A percentile compares a stretch with the other conserved stretches of the same genome.
Conservation (phyloP, 2,888 invertebrate species). For the Eupithecia dodoneata region DNA sequence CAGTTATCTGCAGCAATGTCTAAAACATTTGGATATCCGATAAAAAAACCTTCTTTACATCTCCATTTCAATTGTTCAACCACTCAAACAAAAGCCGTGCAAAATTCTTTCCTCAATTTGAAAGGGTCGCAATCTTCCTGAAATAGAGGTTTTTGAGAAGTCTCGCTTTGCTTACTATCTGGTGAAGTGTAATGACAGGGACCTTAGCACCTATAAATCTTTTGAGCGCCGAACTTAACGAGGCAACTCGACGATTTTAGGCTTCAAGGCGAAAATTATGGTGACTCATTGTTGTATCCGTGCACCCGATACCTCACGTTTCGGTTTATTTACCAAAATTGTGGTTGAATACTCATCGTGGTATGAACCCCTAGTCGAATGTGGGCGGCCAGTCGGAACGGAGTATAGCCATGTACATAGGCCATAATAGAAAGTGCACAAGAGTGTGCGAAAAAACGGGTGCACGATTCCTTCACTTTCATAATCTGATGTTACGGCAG, state of each 20-base stretch:
- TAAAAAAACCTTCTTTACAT: constrained; percentile 22
- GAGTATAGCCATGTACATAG: background rate
- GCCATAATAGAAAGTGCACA: background rate
- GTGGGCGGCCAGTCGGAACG: background rate
- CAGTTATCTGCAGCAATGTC: constrained; percentile 8
- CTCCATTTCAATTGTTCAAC: constrained; percentile 37
- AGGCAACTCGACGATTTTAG: background rate
- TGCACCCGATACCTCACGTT: background rate
- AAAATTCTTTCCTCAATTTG: constrained; percentile 47
- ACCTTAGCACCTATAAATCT: constrained; percentile 72
- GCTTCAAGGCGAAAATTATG: background rate
- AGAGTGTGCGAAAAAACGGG: background rate
- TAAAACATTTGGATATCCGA: constrained; percentile 8
- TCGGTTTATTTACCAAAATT: background rate
- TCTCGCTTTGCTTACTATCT: constrained; percentile 59
- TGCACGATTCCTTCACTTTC: background rate
- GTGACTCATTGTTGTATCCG: background rate
- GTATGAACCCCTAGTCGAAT: background rate
- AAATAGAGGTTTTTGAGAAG: constrained; percentile 51
- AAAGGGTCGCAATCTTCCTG: constrained; percentile 52
- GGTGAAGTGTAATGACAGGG: constrained; percentile 73
- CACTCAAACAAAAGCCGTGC: constrained; percentile 35
- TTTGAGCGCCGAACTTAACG: constrained; percentile 15
- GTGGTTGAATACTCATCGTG: background rate
- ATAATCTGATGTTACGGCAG: background rate